phyloP scores from a whole-genome alignment of 2,797 vertebrate genomes.

The Bovichtus variegatus region DNA sequence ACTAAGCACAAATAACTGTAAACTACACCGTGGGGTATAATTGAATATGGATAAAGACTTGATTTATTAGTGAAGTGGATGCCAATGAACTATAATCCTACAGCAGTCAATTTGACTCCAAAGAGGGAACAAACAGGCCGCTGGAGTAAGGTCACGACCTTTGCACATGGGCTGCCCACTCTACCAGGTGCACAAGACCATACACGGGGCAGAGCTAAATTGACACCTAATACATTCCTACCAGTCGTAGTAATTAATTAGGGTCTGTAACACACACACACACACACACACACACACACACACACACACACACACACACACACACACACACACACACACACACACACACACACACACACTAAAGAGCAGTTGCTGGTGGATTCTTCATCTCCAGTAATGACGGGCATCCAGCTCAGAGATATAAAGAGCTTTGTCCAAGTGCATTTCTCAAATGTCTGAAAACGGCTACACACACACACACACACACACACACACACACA shows the following conservation, averaged over 20 bases:
- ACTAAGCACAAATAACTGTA: neutral
- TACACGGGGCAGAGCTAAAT: constrained; percentile 22
- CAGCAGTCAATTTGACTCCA: neutral
- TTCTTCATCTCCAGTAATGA: constrained; percentile 60
- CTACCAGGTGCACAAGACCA: neutral
- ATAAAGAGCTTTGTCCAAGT: constrained; percentile 48
- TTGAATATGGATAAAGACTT: neutral
- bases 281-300: neutral
- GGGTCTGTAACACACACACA: constrained; percentile 1
- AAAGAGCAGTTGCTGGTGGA: constrained; percentile 50
- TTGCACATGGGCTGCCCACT: too few relatives aligned
- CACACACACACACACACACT: neutral
- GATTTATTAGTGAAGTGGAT: neutral
- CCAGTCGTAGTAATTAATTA: constrained; percentile 21
- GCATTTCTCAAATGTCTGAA: constrained; percentile 39
- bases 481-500: neutral
- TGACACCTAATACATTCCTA: constrained; percentile 50
- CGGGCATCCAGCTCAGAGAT: constrained; percentile 63
- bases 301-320: constrained; percentile 1
- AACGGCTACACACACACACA: constrained; percentile 12
- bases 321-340: neutral
- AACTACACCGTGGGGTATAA: neutral
- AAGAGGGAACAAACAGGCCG: too few relatives aligned
- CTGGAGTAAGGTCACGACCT: too few relatives aligned
- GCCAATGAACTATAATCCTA: neutral